Base-by-base conservation (phyloP, 2,888 invertebrate species). In the Hemithea aestivaria region DNA sequence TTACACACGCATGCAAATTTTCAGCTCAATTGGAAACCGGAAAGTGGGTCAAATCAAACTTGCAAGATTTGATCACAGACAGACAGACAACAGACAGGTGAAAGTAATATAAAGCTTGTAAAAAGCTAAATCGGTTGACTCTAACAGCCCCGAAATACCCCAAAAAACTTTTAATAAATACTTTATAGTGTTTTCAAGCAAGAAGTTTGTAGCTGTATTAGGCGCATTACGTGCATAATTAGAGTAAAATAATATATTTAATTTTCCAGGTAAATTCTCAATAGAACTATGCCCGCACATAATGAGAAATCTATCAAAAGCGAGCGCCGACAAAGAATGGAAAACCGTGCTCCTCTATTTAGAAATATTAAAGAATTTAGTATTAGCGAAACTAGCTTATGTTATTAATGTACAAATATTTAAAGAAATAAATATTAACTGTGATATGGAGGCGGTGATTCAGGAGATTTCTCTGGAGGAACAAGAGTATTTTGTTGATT, bases 341-440 rank as follows among this genome's bases (percentile, higher is more conserved):
- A 84, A 80, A 50, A 66, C 54, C 40, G 60, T 75, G 2, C 46
- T 77, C 28, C 58, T 84, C 44, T 76, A 81, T 51, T 66, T 84
- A 67, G 76, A 82, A n/a, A 62, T 84, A 41, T 53, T 87, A 40
- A 66, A 66, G 50, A 67, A 66, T 9, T 59, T 87, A 66, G 78
- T 83, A 26, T 56, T 81, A 56, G 72, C 81, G 0, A 69, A 73
- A 46, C 49, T 88, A 53, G 76, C 78, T 35, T 82, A 78, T 40
- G 80, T 87, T 37, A 63, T 82, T 22, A 82, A 87, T 74, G 85
- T 85, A 75, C 80, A 83, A 81, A 76, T 80, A 66, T 70, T 85
- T 57, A 83, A 63, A 56, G 77, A 85, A 26, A 55, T 64, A 41
- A 70, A 66, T 48, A 47, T 68, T 10, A 66, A 37, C 80, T 83